Evolutionary conservation across 2,113 vertebrate genomes (phyloP), one percentile per base, ranked within the genome.

Genomic region (Loxodonta africana): DNA sequence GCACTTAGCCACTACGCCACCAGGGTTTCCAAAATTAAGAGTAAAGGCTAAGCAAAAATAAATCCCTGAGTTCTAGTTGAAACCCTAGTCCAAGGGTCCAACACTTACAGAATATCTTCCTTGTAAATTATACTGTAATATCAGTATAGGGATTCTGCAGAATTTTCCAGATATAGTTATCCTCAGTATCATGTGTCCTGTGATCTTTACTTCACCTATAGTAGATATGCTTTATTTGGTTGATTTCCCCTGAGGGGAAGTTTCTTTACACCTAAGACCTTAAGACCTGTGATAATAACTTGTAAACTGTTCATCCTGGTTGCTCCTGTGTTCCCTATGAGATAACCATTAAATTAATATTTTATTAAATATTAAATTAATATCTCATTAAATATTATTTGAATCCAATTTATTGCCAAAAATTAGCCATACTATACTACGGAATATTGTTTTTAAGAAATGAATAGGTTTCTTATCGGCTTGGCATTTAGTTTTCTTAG

Each of bases 221-320:
- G 57, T 69, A 76, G 94, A 84, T 77, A 78, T 28, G n/a, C 51
- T 95, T 77, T 65, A 86, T 89, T 80, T 91, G 83, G 89, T 96
- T 85, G 63, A n/a, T 77, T 91, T 91, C 89, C 83, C 83, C 37
- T 67, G 57, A 86, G 82, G 96, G 95, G 91, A 96, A 94, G 89
- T 84, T 90, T 93, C 84, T 97, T 96, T 81, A 74, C 80, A 86
- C 78, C 91, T 93, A 93, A 93, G 91, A 95, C 46, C 67, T 95
- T 92, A 62, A 63, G 46, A 81, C 89, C 65, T 11, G 1, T 65
- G 62, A 83, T 60, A 67, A 53, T 62, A 83, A 85, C 84, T 87
- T 95, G 78, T 78, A 44, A 78, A 62, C 46, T 90, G 41, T 71
- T 44, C 26, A 4, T 28, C n/a, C 67, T 80, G 88, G 12, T 48